These are phyloP conservation scores for Platycheirus albimanus DNA, from an alignment of 2,888 invertebrate species.

Conservation along the genomic window DNA sequence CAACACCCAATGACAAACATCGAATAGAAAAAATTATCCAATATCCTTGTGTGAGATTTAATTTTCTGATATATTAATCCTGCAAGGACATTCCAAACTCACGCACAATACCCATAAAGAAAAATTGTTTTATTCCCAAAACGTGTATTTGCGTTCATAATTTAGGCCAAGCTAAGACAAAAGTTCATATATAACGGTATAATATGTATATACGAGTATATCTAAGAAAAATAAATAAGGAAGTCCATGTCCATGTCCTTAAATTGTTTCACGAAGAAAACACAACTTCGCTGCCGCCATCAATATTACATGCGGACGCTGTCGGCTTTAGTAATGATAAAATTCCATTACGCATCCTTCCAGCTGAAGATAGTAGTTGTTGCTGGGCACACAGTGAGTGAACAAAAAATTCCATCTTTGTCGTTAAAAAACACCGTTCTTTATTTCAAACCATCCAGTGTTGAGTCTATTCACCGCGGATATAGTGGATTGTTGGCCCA, in stretches of 20 bases:
- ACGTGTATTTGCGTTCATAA: conserved; percentile 55
- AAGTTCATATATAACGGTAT: background rate
- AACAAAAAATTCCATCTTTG: background rate
- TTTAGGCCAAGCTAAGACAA: conserved; percentile 21
- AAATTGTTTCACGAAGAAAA: conserved; percentile 64
- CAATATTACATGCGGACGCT: conserved; percentile 23
- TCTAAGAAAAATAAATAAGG: conserved; percentile 39
- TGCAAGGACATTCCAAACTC: conserved; percentile 13
- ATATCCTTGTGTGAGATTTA: background rate
- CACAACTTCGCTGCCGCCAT: conserved; percentile 15
- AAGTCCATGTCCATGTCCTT: conserved; percentile 58
- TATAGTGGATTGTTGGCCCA: conserved; percentile 23
- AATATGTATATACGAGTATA: background rate
- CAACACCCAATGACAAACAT: no score
- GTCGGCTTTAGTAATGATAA: conserved; percentile 54
- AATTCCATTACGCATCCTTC: conserved; percentile 70
- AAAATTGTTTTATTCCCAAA: conserved; percentile 57
- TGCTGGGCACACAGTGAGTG: conserved; percentile 33
- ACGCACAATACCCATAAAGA: conserved; percentile 36
- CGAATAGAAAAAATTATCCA: background rate
- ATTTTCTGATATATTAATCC: background rate
- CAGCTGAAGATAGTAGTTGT: conserved; percentile 51
- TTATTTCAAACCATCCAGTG: background rate
- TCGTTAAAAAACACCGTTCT: background rate
- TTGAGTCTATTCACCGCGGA: conserved; percentile 3